Base-by-base conservation (phyloP, 2,113 vertebrate genomes). In the Tragelaphus buxtoni region DNA sequence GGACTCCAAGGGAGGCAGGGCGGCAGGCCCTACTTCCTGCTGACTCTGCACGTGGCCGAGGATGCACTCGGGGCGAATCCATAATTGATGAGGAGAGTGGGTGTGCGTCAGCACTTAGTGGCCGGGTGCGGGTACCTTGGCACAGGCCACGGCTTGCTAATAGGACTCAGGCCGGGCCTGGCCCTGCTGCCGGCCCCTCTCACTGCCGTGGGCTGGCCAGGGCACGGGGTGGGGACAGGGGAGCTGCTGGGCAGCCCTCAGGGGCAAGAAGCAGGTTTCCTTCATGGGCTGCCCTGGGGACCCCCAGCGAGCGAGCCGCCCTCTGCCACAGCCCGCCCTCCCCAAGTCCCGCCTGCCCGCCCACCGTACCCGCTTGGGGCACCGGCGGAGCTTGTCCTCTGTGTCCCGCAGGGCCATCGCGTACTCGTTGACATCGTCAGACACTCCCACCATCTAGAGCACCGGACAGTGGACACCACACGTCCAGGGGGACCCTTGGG, bases 341-440 rank as follows among this genome's bases (percentile, higher is more conserved):
- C 77, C 72, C 4, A 11, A 42, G 39, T 32, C 58, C 80, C 30
- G 3, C 53, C 63, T 53, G 47, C 72, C 32, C 3, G 7, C 1
- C 53, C 30, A 5, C 39, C 98, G 99, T 97, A 99, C 99, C 97
- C 98, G 98, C 93, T 98, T 95, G 1, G 99, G 99, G 74, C 99
- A 99, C 53, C 99, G 99, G 47, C 98, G 99, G 45, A 99, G 99
- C 98, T 99, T 99, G 98, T 99, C 99, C 77, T 99, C 99, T 0
- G 99, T 99, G 98, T 99, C 99, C 97, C 99, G 99, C 97, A 99
- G 98, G 0, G 99, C 99, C 91, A 99, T 97, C 0, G 99, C 99
- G 4, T 99, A 99, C 82, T 99, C 99, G 10, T 99, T 99, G 90
- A 99, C 99, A 51, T 99, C 99, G 28, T 99, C 99, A 0, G 99